Conservation (phyloP, 2,797 vertebrate genomes). For the Chelon auratus region DNA sequence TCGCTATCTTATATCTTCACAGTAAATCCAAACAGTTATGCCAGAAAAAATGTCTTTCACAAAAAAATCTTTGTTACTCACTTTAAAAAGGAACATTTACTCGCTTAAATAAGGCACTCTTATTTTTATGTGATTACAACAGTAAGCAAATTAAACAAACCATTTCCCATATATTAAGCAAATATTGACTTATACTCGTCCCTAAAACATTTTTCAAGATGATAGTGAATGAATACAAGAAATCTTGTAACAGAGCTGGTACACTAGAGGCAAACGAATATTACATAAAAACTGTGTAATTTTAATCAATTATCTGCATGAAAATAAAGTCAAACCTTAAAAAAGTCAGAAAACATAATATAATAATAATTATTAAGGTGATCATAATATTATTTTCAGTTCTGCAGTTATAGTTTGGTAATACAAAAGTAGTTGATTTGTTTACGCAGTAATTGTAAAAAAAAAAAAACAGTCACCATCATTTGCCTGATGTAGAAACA, state of each 20-base stretch:
- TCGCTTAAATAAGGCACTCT: neutral
- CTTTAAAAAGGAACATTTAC: neutral
- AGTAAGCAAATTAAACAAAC: neutral
- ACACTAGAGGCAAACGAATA: too few species aligned
- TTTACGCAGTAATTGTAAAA: neutral
- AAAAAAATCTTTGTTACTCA: neutral
- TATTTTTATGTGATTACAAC: neutral
- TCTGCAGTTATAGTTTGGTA: neutral
- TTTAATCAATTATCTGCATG: neutral
- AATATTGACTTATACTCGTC: neutral
- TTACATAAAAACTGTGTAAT: neutral
- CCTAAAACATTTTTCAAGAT: too few species aligned
- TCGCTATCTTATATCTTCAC: neutral
- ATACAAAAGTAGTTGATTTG: slow-evolving; percentile 10
- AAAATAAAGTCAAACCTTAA: slow-evolving; percentile 3
- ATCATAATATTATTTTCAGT: neutral
- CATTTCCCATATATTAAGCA: too few species aligned
- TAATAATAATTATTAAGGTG: neutral
- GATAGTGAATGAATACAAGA: too few species aligned
- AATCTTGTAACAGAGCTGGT: too few species aligned
- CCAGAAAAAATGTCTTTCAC: too few species aligned
- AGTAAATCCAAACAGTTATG: neutral
- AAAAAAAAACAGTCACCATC: neutral
- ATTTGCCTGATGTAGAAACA: neutral
- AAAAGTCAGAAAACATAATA: neutral